Evolutionary conservation across 2,113 vertebrate genomes (phyloP), one percentile per base, ranked within the genome.

Genomic region (Colinus virginianus): DNA sequence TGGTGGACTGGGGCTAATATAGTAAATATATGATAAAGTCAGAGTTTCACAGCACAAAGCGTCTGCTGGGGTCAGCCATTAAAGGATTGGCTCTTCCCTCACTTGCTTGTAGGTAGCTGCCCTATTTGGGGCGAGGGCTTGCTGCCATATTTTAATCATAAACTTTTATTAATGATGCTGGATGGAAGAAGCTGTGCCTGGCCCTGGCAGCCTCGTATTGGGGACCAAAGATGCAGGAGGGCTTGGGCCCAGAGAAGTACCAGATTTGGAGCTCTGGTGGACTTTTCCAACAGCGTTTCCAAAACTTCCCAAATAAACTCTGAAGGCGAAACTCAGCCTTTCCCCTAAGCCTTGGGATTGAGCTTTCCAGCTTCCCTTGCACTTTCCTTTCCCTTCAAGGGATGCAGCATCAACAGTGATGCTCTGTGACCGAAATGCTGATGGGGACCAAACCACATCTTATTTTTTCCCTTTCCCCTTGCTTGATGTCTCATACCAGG

Each of bases 211-310:
- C 59, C 12, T 25, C 10, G 36, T 40, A 25, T 51, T 63, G 25
- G 25, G 61, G 15, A n/a, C 42, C 2, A 42, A 46, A 48, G 53
- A 13, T 48, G n/a, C 32, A 51, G 68, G 19, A 10, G 34, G 18
- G 34, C 53, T 63, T 59, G 45, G 58, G 66, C 49, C 55, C n/a
- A n/a, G 78, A 75, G 58, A 13, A 67, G 17, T 11, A 28, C 30
- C 38, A 38, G 69, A 0, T 0, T 36, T 66, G 53, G n/a, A 82
- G 14, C 55, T 87, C 2, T 19, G 67, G 21, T 0, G 0, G 40
- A 42, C 70, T 77, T 92, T 87, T 84, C 68, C 72, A 67, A 34
- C 58, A 72, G 70, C 64, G 68, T 64, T 58, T 45, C 3, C 7
- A 14, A 63, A 56, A 17, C 36, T 68, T 58, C 53, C 58, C 53